These are phyloP conservation scores for Diadromus collaris DNA, from an alignment of 2,888 invertebrate genomes.

Conservation along the genomic window DNA sequence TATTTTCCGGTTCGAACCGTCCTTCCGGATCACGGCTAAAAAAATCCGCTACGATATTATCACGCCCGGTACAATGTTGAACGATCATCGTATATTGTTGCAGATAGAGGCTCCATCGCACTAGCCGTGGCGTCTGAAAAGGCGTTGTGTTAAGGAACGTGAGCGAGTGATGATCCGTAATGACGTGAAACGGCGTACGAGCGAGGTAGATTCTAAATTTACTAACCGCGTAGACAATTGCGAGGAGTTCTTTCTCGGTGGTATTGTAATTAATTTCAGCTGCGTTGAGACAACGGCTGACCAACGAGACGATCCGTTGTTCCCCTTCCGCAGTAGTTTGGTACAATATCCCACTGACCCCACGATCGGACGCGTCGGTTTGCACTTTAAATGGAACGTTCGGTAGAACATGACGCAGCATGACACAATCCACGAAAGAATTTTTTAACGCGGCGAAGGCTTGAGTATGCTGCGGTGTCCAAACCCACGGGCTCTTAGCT, in stretches of 20 bases:
- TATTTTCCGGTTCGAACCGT: too few relatives aligned
- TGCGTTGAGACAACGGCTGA: too few relatives aligned
- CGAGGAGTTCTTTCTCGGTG: slow-evolving; percentile 67
- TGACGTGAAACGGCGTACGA: slow-evolving; percentile 61
- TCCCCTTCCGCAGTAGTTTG: slow-evolving; percentile 43
- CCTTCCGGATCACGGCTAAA: slow-evolving; percentile 64
- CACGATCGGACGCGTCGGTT: slow-evolving; percentile 53
- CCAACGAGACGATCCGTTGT: slow-evolving; percentile 56
- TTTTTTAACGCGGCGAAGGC: slow-evolving; percentile 57
- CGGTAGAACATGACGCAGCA: slow-evolving; percentile 48
- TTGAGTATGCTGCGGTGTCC: slow-evolving; percentile 43
- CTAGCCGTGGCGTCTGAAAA: slow-evolving; percentile 63
- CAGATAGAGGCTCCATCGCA: slow-evolving; percentile 66
- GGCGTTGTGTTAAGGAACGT: slow-evolving; percentile 67
- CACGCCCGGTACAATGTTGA: slow-evolving; percentile 63
- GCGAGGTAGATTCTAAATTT: slow-evolving; percentile 68
- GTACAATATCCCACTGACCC: slow-evolving; percentile 62
- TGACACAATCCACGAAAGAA: slow-evolving; percentile 54
- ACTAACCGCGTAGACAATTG: slow-evolving; percentile 63
- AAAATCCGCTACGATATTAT: slow-evolving; percentile 68
- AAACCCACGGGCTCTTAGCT: slow-evolving; percentile 50
- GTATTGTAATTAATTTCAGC: slow-evolving; percentile 66
- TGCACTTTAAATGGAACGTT: slow-evolving; percentile 56
- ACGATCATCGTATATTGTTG: slow-evolving; percentile 68
- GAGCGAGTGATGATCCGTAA: slow-evolving; percentile 68